phyloP scores from a whole-genome alignment of 2,797 vertebrate genomes.

The Pristis pectinata region DNA sequence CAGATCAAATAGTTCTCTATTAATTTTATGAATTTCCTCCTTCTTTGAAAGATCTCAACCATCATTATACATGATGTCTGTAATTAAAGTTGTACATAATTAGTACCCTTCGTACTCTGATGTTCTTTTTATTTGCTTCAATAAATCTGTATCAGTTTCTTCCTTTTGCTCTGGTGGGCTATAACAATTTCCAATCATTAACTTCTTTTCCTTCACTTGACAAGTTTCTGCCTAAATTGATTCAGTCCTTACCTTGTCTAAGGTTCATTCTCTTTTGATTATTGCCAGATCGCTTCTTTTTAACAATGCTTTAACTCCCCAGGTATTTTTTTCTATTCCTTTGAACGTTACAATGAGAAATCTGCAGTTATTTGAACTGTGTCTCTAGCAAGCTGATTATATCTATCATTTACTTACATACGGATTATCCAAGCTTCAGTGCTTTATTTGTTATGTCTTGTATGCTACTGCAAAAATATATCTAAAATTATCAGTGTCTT shows the following conservation, averaged over 20 bases:
- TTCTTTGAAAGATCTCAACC: background rate
- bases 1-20: background rate
- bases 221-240: slow-evolving; percentile 11
- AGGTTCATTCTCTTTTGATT: slow-evolving; percentile 22
- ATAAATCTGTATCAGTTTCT: slow-evolving; percentile 33
- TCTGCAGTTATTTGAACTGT: background rate
- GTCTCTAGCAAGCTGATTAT: background rate
- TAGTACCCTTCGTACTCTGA: slow-evolving; percentile 2
- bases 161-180: slow-evolving; percentile 22
- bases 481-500: background rate
- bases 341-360: slow-evolving; percentile 23
- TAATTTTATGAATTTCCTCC: background rate
- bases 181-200: slow-evolving; percentile 17
- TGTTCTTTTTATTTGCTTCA: slow-evolving; percentile 37
- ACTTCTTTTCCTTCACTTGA: slow-evolving; percentile 24
- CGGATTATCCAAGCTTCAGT: background rate
- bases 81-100: slow-evolving; percentile 19
- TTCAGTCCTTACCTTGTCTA: slow-evolving; percentile 3
- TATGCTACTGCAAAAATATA: background rate
- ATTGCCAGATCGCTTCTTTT: background rate
- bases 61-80: background rate
- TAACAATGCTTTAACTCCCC: background rate
- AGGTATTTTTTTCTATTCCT: background rate
- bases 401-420: slow-evolving; percentile 26
- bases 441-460: slow-evolving; percentile 15